Percentiles rank a stretch among this genome's conserved stretches.
These are phyloP conservation scores for Pelmatolapia mariae DNA, from an alignment of 2,113 vertebrate genomes.

Conservation along the genomic window DNA sequence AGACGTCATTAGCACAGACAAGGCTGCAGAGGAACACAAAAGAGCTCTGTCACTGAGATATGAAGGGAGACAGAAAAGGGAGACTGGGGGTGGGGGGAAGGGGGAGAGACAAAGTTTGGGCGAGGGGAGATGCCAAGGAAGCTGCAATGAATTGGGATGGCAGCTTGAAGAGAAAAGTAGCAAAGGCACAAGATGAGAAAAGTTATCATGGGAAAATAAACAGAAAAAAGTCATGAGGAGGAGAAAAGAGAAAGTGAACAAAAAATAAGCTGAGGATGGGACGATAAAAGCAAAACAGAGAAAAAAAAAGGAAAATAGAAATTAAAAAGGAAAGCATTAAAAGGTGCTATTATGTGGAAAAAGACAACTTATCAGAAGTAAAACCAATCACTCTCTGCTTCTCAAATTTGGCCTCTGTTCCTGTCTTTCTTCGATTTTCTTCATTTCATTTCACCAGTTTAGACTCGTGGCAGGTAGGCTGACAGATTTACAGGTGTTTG, in stretches of 20 bases:
- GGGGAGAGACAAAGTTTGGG: neutral
- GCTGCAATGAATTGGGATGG: neutral
- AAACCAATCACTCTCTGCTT: neutral
- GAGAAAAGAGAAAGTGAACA: neutral
- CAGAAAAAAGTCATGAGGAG: rapidly evolving
- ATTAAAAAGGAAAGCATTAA: neutral
- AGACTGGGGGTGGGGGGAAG: neutral
- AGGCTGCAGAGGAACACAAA: conserved; percentile 57
- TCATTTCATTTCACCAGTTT: conserved; percentile 38
- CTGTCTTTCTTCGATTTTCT: conserved; percentile 1
- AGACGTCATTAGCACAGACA: conserved; percentile 62
- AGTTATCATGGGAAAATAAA: neutral
- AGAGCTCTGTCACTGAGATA: conserved; percentile 60
- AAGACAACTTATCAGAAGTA: neutral
- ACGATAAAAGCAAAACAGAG: neutral
- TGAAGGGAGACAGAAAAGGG: neutral
- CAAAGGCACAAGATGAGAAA: neutral
- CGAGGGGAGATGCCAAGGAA: neutral
- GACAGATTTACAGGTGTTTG: conserved; percentile 64
- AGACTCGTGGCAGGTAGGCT: conserved; percentile 40
- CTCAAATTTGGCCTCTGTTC: neutral
- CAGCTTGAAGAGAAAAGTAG: neutral
- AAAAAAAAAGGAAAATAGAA: neutral
- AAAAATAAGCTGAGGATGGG: neutral
- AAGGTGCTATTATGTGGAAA: neutral